A percentile compares a stretch with the other conserved stretches of the same genome.
Conservation (phyloP, 2,113 vertebrate species). For the Podocnemis expansa region DNA sequence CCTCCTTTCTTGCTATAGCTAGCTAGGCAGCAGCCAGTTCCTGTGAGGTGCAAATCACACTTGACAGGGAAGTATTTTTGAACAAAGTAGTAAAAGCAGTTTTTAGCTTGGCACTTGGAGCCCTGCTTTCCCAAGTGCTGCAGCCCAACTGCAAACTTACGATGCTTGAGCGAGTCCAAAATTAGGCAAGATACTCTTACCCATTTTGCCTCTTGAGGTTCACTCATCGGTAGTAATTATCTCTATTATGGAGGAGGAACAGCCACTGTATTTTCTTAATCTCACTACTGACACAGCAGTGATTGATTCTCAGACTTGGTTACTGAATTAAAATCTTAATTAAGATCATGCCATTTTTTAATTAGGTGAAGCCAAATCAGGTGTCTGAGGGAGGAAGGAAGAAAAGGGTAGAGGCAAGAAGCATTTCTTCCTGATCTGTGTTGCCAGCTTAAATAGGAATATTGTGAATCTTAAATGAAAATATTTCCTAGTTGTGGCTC, state of each 20-base stretch:
- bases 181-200: neutral
- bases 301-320: constrained; percentile 51
- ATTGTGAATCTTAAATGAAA: neutral
- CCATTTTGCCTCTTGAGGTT: constrained; percentile 4
- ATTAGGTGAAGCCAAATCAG: constrained; percentile 45
- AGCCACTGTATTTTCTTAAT: constrained; percentile 58
- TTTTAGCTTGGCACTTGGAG: neutral
- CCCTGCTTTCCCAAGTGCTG: neutral
- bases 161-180: neutral
- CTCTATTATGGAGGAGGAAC: constrained; percentile 22
- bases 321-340: constrained; percentile 68
- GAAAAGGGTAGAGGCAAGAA: constrained; percentile 18
- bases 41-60: neutral
- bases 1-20: neutral
- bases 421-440: constrained; percentile 20
- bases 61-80: neutral
- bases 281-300: constrained; percentile 15
- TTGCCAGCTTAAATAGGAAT: neutral
- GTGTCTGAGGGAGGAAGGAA: constrained; percentile 27
- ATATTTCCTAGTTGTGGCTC: neutral
- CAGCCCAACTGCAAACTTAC: neutral
- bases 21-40: neutral
- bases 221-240: constrained; percentile 16
- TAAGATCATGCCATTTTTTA: constrained; percentile 46
- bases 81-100: neutral